phyloP scores from a whole-genome alignment of 1,140 invertebrate genomes.

The Ptiloglossa arizonensis region DNA sequence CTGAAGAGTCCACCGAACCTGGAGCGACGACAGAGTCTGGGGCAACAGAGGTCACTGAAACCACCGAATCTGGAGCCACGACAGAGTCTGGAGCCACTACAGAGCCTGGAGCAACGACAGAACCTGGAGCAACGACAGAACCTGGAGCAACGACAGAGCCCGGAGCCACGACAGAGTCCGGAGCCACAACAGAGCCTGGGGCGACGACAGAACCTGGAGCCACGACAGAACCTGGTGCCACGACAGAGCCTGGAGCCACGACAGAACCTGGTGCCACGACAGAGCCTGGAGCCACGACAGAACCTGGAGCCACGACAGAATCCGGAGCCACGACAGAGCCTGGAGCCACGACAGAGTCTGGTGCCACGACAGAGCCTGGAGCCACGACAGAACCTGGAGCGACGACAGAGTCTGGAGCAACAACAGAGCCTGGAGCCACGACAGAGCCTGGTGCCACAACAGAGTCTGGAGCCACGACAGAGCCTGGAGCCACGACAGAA shows the following conservation, averaged over 20 bases:
- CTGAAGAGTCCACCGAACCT: conserved; percentile 41
- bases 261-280: conserved; percentile 62
- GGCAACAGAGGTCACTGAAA: conserved; percentile 31
- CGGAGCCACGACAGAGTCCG: no score
- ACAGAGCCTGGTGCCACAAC: no score
- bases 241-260: conserved; percentile 47
- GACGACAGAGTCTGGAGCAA: conserved; percentile 50
- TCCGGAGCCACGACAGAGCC: conserved; percentile 41
- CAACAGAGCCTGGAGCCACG: conserved; percentile 22
- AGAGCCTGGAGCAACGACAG: conserved; percentile 52
- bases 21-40: conserved; percentile 48
- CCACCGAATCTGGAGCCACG: conserved; percentile 53
- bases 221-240: conserved; percentile 62
- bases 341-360: conserved; percentile 45
- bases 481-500: conserved; percentile 54
- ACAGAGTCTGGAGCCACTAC: conserved; percentile 65
- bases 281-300: background rate
- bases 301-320: conserved; percentile 60
- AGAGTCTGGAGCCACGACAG: conserved; percentile 63
- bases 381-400: conserved; percentile 19
- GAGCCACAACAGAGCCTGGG: conserved; percentile 58
- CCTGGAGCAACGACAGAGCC: conserved; percentile 62
- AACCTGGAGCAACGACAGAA: conserved; percentile 43
- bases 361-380: conserved; percentile 64
- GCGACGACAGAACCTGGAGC: conserved; percentile 43